phyloP scores from a whole-genome alignment of 2,113 vertebrate genomes.

The Bos indicus region DNA sequence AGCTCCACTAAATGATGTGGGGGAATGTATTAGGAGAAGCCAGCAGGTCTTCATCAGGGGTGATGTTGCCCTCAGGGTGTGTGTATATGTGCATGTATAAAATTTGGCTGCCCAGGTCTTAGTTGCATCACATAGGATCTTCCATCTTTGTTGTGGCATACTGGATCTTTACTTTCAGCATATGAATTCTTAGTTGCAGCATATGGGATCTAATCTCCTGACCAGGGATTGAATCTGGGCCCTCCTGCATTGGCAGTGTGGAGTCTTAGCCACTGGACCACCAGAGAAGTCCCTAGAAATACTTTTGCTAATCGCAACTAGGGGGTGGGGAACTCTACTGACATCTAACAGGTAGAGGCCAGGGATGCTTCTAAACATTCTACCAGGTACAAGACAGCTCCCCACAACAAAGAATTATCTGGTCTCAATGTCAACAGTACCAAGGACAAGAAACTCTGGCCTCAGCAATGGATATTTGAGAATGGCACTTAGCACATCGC shows the following conservation, averaged over 20 bases:
- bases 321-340: background rate
- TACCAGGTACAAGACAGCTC: background rate
- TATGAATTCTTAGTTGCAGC: background rate
- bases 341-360: background rate
- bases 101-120: background rate
- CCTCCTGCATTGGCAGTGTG: background rate
- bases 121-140: background rate
- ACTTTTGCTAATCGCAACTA: background rate
- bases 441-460: background rate
- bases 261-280: background rate
- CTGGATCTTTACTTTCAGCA: background rate
- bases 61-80: background rate
- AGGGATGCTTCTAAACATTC: background rate
- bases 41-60: background rate
- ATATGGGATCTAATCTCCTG: background rate
- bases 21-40: background rate
- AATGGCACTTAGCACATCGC: background rate
- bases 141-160: background rate
- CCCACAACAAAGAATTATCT: background rate
- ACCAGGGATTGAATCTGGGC: background rate
- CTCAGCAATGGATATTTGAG: background rate
- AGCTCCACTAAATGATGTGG: background rate
- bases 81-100: background rate
- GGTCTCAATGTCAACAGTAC: background rate
- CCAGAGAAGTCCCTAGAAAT: background rate